Evolutionary conservation across 1,140 invertebrate genomes (phyloP).

Genomic region (Papilio polytes): DNA sequence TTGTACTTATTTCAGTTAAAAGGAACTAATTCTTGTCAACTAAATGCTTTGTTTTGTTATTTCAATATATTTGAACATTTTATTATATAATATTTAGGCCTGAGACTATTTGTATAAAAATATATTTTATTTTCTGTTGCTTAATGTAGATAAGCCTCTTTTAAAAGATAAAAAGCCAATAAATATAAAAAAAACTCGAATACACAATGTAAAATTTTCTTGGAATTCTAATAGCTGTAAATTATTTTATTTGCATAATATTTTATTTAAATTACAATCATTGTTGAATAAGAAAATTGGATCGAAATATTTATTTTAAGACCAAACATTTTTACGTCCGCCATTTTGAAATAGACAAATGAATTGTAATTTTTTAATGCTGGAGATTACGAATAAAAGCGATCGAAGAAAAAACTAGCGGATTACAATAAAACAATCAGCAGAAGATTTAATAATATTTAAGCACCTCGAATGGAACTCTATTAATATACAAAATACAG

Average conservation of each 20-base stretch:
- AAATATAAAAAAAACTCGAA: background rate
- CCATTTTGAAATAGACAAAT: background rate
- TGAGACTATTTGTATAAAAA: background rate
- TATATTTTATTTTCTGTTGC: background rate
- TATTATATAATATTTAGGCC: background rate
- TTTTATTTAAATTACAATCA: too few species aligned
- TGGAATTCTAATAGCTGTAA: too few species aligned
- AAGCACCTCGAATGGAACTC: conserved; percentile 70
- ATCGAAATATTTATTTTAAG: too few species aligned
- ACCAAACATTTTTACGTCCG: background rate
- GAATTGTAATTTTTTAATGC: background rate
- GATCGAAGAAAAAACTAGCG: conserved; percentile 1
- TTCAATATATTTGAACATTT: background rate
- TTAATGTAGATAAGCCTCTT: background rate
- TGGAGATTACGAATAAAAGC: conserved; percentile 28
- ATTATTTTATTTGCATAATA: too few species aligned
- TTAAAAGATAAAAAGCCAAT: background rate
- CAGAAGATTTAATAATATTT: conserved; percentile 52
- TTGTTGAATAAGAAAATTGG: too few species aligned
- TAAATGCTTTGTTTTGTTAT: background rate
- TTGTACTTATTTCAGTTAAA: background rate
- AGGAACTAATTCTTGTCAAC: conserved; percentile 2
- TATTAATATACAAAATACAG: conserved; percentile 59
- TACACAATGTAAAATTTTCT: too few species aligned
- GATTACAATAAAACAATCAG: conserved; percentile 41